A percentile compares a stretch with the other conserved stretches of the same genome.
These are phyloP conservation scores for Therioaphis trifolii DNA, from an alignment of 2,888 invertebrate species.

Conservation along the genomic window DNA sequence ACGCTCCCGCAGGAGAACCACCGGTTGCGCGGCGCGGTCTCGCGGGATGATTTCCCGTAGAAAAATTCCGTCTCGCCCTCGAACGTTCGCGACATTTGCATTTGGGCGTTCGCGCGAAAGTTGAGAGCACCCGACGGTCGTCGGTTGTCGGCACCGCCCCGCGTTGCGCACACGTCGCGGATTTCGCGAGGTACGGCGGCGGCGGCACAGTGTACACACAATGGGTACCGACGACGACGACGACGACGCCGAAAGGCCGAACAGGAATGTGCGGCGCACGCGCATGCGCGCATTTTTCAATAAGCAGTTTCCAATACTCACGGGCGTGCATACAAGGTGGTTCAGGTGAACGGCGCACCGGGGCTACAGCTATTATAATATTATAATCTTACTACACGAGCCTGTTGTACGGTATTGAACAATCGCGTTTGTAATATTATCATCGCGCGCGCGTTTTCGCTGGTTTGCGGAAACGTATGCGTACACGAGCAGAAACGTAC, in stretches of 20 bases:
- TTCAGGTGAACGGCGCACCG: neutral
- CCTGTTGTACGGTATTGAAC: too few species aligned
- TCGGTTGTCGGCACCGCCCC: neutral
- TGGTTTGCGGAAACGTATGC: too few species aligned
- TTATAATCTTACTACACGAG: too few species aligned
- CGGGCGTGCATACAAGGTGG: slow-evolving; percentile 16
- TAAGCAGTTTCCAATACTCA: slow-evolving; percentile 47
- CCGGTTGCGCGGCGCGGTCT: too few species aligned
- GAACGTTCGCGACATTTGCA: neutral
- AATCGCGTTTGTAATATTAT: too few species aligned
- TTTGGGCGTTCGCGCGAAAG: slow-evolving; percentile 22
- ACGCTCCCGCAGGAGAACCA: too few species aligned
- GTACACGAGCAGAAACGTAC: too few species aligned
- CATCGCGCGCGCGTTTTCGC: too few species aligned
- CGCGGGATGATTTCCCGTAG: too few species aligned
- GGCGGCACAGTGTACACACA: slow-evolving; percentile 22
- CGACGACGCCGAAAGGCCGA: slow-evolving; percentile 26
- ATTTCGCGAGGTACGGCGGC: slow-evolving; percentile 43
- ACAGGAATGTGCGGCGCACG: slow-evolving; percentile 52
- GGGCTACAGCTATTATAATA: neutral
- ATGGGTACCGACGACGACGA: slow-evolving; percentile 36
- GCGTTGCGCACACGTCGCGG: neutral
- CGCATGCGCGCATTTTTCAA: slow-evolving; percentile 61
- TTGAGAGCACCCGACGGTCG: slow-evolving; percentile 10
- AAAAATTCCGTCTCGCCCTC: neutral